phyloP scores from a whole-genome alignment of 2,113 vertebrate species.

The Xiphorhynchus elegans region DNA sequence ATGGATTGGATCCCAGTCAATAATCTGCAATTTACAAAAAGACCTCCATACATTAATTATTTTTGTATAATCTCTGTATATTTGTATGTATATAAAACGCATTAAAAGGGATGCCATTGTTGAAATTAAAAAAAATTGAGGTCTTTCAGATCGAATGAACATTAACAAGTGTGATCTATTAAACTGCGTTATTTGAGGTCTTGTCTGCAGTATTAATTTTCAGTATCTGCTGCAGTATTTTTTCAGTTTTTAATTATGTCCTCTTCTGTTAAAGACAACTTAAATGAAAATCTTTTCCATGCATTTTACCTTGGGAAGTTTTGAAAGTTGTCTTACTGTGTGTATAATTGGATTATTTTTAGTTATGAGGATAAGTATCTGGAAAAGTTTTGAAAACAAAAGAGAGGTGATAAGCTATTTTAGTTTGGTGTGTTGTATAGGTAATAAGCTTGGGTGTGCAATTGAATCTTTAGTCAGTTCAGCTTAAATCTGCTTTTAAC shows the following conservation, averaged over 20 bases:
- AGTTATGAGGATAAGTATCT: accelerated
- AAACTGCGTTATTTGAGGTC: background rate
- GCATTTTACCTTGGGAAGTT: background rate
- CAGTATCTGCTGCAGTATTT: background rate
- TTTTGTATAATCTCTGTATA: background rate
- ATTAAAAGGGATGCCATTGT: background rate
- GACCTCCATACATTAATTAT: background rate
- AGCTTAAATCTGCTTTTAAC: background rate
- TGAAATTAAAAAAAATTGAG: background rate
- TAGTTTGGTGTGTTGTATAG: background rate
- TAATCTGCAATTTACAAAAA: background rate
- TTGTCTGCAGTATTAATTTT: background rate
- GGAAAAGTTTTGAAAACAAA: background rate
- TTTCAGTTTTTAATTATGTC: background rate
- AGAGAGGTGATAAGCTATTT: background rate
- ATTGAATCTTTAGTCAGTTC: background rate
- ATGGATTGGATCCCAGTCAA: background rate
- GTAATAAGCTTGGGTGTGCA: background rate
- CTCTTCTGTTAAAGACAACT: background rate
- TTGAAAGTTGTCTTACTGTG: background rate
- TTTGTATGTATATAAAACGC: background rate
- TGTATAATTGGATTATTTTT: background rate
- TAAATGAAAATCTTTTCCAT: background rate
- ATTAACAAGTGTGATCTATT: background rate
- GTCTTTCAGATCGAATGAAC: background rate